These are phyloP conservation scores for Bungarus multicinctus DNA, from an alignment of 2,113 vertebrate genomes.

Conservation along the genomic window DNA sequence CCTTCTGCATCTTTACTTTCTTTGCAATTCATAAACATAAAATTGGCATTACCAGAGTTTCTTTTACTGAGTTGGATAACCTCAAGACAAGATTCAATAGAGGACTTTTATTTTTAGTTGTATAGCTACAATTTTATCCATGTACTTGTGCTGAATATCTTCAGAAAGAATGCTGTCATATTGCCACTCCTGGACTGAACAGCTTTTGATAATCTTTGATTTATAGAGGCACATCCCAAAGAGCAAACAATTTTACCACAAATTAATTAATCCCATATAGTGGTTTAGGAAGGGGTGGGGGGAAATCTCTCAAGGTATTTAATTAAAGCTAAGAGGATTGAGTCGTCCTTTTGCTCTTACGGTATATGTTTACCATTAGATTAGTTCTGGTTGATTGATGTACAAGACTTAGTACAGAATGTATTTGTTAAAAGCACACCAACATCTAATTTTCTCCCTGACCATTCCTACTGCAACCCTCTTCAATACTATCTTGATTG, in stretches of 20 bases:
- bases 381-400: slow-evolving; percentile 57
- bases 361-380: slow-evolving; percentile 45
- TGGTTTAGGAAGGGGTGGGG: not conserved
- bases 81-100: too few relatives aligned
- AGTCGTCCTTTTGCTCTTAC: slow-evolving; percentile 21
- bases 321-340: slow-evolving; percentile 54
- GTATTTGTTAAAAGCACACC: not conserved
- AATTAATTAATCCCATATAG: slow-evolving; percentile 27
- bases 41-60: not conserved
- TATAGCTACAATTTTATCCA: not conserved
- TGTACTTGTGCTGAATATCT: not conserved
- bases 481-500: slow-evolving; percentile 12
- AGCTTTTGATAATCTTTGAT: not conserved
- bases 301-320: slow-evolving; percentile 61
- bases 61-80: not conserved
- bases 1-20: too few relatives aligned
- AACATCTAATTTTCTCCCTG: not conserved
- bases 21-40: not conserved
- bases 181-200: not conserved
- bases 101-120: not conserved
- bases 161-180: not conserved
- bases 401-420: slow-evolving; percentile 7
- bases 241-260: not conserved
- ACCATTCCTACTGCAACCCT: slow-evolving; percentile 13
- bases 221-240: not conserved